Evolutionary conservation across 2,113 vertebrate species (phyloP).

Genomic region (Pholis gunnellus): DNA sequence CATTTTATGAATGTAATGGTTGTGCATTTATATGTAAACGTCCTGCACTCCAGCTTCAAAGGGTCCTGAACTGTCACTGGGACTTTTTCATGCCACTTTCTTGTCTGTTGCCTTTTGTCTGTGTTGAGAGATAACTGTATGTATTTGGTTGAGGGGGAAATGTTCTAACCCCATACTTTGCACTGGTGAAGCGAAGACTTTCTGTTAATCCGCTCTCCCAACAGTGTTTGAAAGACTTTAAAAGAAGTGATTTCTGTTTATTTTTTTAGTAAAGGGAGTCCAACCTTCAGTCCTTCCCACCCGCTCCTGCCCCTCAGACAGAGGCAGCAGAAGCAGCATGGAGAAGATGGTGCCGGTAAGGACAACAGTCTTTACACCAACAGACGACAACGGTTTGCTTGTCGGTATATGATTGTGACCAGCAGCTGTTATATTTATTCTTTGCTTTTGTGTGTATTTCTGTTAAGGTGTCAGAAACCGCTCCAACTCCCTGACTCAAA

Average conservation of each 20-base stretch:
- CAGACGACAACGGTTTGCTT: background rate
- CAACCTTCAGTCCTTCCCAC: constrained; percentile 90
- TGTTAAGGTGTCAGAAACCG: constrained; percentile 88
- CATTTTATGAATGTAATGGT: too few relatives aligned
- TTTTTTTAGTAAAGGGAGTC: constrained; percentile 84
- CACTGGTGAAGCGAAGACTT: background rate
- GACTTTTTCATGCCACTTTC: background rate
- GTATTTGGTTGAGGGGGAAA: background rate
- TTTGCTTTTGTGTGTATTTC: constrained; percentile 1
- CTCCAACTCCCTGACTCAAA: constrained; percentile 91
- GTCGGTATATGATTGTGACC: background rate
- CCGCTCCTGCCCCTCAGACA: constrained; percentile 93
- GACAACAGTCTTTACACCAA: background rate
- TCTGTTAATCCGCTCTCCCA: background rate
- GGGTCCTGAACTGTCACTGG: background rate
- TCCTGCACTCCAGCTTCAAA: background rate
- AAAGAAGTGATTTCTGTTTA: background rate
- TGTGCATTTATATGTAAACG: too few relatives aligned
- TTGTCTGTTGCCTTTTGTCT: constrained; percentile 6
- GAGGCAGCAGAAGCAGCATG: constrained; percentile 91
- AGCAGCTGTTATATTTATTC: background rate
- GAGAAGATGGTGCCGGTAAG: constrained; percentile 88
- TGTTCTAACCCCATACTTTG: background rate
- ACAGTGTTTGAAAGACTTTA: background rate
- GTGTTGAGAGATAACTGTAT: background rate